Evolutionary conservation across 2,113 vertebrate species (phyloP).

Genomic region (Cephalopterus ornatus): DNA sequence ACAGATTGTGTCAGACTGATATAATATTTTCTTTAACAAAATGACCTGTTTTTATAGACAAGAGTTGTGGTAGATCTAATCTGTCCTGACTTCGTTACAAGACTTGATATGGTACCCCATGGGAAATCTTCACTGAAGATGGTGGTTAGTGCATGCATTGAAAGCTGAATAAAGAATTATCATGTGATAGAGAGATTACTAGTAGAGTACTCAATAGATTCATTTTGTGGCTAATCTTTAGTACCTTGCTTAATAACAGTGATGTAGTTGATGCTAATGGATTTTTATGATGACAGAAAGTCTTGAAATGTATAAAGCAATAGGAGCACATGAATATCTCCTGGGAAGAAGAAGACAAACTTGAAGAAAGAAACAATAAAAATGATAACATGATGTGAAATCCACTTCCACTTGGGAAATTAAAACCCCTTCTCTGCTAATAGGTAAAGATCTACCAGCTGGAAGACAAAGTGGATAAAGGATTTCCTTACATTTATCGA

Average conservation of each 20-base stretch:
- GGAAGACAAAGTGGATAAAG: background rate
- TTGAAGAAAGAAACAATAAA: background rate
- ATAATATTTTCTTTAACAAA: background rate
- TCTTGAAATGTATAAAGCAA: background rate
- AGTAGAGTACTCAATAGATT: background rate
- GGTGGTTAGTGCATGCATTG: background rate
- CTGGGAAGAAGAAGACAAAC: background rate
- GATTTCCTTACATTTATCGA: background rate
- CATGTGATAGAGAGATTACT: background rate
- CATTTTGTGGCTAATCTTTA: background rate
- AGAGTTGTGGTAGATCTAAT: background rate
- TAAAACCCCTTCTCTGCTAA: background rate
- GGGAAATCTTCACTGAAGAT: constrained; percentile 1
- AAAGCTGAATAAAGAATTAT: background rate
- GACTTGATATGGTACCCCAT: background rate
- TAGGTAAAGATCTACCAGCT: background rate
- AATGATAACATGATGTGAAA: background rate
- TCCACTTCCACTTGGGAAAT: background rate
- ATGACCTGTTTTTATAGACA: background rate
- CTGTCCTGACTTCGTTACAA: background rate
- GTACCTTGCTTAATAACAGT: background rate
- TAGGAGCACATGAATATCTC: background rate
- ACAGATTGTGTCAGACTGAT: background rate
- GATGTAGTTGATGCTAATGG: background rate
- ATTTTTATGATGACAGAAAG: background rate